Base-by-base conservation (phyloP, 2,888 invertebrate genomes). In the Cheilosia grossa region DNA sequence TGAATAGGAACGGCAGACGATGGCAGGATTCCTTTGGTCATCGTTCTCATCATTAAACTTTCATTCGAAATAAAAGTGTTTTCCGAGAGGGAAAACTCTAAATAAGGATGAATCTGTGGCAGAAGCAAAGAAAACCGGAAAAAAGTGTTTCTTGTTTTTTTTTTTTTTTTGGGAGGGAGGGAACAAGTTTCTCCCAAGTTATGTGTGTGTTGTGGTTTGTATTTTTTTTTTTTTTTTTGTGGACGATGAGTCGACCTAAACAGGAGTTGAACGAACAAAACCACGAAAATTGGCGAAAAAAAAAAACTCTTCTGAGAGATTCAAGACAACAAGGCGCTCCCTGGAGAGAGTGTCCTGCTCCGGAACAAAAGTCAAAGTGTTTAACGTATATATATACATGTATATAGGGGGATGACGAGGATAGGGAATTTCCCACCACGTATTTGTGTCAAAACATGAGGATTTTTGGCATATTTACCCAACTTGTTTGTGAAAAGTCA, bases 21-120 rank as follows among this genome's bases (percentile, higher is more conserved):
- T 10, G 58, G 33, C n/a, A 21, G 33, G 67, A 64, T 79, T 83
- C 79, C 69, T 79, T 79, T 79, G 75, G 83, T 85, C 83, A 80
- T 74, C 83, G 75, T 85, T 72, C 74, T 75, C 64, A 80, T 80
- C 83, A 85, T 85, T 85, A 80, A 85, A 85, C 80, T 85, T 83
- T 83, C 83, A 85, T 80, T 85, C 17, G 44, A 67, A 80, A 85
- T 85, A 75, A 75, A 75, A 80, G 80, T 85, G 64, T 85, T 80
- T 75, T 80, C 53, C 64, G 56, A 74, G 70, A 70, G 74, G 70
- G 54, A 74, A 80, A 80, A 83, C 75, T 80, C 70, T 66, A 80
- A 85, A 83, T 73, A 78, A 73, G 78, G 82, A 82, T 73, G 78
- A 82, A 74, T 79, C 82, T 79, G 79, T 69, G 82, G 56, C 44